Evolutionary conservation across 2,797 vertebrate species (phyloP).

Genomic region (Propithecus deckenii): DNA sequence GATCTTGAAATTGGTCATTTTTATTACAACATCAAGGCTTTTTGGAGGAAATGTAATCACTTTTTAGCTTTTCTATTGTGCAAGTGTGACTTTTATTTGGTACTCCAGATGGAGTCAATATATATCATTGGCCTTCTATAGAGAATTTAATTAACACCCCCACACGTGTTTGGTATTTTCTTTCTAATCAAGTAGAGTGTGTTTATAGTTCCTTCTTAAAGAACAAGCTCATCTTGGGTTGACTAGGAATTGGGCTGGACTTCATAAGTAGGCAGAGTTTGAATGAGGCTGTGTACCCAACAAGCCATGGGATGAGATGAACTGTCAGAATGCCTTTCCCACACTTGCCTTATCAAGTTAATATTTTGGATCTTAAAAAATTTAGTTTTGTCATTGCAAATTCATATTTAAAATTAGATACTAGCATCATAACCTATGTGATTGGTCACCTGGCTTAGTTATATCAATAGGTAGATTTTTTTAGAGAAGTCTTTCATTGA

Average conservation of each 20-base stretch:
- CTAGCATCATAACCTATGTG: background rate
- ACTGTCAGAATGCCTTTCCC: slow-evolving; percentile 5
- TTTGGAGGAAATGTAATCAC: background rate
- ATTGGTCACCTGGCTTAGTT: background rate
- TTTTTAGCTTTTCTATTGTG: background rate
- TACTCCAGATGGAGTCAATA: background rate
- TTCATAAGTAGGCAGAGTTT: background rate
- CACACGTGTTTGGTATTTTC: background rate
- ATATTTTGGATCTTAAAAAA: background rate
- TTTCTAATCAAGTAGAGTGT: background rate
- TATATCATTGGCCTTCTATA: background rate
- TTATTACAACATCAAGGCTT: background rate
- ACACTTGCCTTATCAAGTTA: background rate
- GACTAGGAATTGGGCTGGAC: background rate
- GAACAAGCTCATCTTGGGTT: background rate
- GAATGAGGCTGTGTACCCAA: background rate
- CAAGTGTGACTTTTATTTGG: background rate
- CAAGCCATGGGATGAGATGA: background rate
- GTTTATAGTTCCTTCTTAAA: background rate
- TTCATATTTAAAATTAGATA: slow-evolving; percentile 8
- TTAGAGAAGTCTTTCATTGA: background rate
- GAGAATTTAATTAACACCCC: background rate
- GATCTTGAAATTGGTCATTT: background rate
- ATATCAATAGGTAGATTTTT: background rate
- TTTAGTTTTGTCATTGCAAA: background rate